phyloP scores from a whole-genome alignment of 1,140 invertebrate genomes.

The Lordiphosa stackelbergi region DNA sequence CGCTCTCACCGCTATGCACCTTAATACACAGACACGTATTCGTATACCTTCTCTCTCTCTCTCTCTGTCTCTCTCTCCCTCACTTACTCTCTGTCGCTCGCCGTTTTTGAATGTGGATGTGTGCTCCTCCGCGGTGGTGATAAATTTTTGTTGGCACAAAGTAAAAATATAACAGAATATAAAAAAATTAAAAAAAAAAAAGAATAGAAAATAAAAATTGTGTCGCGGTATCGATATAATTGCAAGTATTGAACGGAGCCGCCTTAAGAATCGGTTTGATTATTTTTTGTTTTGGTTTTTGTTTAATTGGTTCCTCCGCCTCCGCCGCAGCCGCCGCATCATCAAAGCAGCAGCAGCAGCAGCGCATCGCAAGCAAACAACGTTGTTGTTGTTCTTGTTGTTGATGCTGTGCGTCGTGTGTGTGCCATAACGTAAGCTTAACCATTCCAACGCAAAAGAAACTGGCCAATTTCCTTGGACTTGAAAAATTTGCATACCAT shows the following conservation, averaged over 20 bases:
- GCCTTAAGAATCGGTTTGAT: constrained; percentile 5
- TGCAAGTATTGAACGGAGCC: constrained; percentile 33
- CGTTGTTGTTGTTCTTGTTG: constrained; percentile 15
- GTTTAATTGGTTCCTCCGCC: constrained; percentile 14
- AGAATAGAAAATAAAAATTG: constrained; percentile 7
- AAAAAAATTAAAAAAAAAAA: constrained; percentile 8
- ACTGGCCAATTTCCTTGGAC: background rate
- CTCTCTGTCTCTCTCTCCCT: constrained; percentile 7
- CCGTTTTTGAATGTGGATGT: constrained; percentile 29
- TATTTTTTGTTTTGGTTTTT: constrained; percentile 21
- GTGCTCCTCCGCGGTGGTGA: constrained; percentile 55
- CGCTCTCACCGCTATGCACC: constrained; percentile 36
- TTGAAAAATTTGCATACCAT: constrained; percentile 8
- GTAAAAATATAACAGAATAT: constrained; percentile 72
- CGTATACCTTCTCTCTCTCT: constrained; percentile 21
- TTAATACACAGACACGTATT: constrained; percentile 34
- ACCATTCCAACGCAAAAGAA: background rate
- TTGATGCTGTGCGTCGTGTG: constrained; percentile 22
- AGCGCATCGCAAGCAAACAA: background rate
- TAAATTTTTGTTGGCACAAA: constrained; percentile 74
- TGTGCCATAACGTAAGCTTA: constrained; percentile 9
- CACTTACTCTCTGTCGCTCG: constrained; percentile 19
- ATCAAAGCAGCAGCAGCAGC: background rate
- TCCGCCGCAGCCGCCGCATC: too few species aligned
- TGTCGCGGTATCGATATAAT: constrained; percentile 29